These are phyloP conservation scores for Tetheella fluctuosa DNA, from an alignment of 2,888 invertebrate species.

Conservation along the genomic window DNA sequence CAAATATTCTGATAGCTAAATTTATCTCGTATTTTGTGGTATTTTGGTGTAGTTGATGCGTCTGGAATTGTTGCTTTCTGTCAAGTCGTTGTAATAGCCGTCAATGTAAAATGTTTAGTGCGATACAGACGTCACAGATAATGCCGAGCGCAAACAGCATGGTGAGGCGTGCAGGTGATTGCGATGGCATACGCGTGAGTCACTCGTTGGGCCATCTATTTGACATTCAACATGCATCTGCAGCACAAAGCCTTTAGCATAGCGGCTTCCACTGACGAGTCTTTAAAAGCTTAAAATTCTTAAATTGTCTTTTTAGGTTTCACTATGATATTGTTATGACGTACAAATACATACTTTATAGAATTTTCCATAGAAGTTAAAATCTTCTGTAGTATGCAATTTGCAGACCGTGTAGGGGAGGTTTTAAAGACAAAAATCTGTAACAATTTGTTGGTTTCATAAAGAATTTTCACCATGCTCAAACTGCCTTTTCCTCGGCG, in stretches of 20 bases:
- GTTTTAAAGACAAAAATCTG: too few species aligned
- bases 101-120: slow-evolving; percentile 31
- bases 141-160: slow-evolving; percentile 24
- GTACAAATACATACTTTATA: too few species aligned
- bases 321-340: too few species aligned
- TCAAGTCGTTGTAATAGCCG: slow-evolving; percentile 24
- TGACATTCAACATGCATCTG: slow-evolving; percentile 55
- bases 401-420: too few species aligned
- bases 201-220: slow-evolving; percentile 48
- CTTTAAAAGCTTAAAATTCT: neutral
- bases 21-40: slow-evolving; percentile 7
- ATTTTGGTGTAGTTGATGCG: slow-evolving; percentile 15
- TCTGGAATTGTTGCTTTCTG: slow-evolving; percentile 10
- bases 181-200: slow-evolving; percentile 58
- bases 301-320: neutral
- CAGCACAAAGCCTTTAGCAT: slow-evolving; percentile 12
- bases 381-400: too few species aligned
- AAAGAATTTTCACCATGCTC: neutral
- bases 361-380: too few species aligned
- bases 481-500: neutral
- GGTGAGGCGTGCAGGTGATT: slow-evolving; percentile 51
- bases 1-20: slow-evolving; percentile 20
- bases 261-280: slow-evolving; percentile 7
- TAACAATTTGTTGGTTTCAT: neutral
- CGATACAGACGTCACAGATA: slow-evolving; percentile 35